A percentile compares a stretch with the other conserved stretches of the same genome.
These are phyloP conservation scores for Drosophila birchii DNA, from an alignment of 2,888 invertebrate species.

Conservation along the genomic window DNA sequence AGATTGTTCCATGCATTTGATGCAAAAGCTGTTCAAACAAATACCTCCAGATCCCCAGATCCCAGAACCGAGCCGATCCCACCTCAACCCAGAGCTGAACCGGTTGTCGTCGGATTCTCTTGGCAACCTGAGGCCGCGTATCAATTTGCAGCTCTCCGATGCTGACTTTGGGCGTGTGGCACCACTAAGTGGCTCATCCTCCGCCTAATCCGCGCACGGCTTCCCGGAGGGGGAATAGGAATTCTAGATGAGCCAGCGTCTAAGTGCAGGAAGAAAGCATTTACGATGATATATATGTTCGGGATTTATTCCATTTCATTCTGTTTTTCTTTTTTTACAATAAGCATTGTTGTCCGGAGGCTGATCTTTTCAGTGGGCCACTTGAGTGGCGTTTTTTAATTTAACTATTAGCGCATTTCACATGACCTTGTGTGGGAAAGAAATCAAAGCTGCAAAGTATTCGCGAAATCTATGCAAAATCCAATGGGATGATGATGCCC, in stretches of 20 bases:
- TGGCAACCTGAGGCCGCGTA: conserved; percentile 76
- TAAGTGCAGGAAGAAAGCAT: conserved; percentile 78
- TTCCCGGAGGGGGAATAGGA: conserved; percentile 31
- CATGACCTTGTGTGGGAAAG: conserved; percentile 56
- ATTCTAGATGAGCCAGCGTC: conserved; percentile 47
- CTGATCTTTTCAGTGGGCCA: conserved; percentile 50
- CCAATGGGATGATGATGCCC: conserved; percentile 16
- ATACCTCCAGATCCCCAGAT: conserved; percentile 4
- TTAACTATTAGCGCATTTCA: conserved; percentile 59
- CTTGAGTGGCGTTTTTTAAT: conserved; percentile 63
- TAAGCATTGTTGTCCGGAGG: conserved; percentile 29
- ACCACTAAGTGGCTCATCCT: conserved; percentile 74
- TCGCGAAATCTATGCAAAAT: conserved; percentile 23
- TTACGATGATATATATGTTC: conserved; percentile 56
- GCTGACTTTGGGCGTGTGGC: conserved; percentile 74
- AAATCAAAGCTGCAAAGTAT: background rate
- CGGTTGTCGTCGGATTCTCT: conserved; percentile 34
- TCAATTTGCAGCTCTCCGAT: conserved; percentile 63
- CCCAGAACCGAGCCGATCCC: conserved; percentile 10
- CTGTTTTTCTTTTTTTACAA: conserved; percentile 27
- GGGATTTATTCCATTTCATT: conserved; percentile 36
- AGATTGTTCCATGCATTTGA: conserved; percentile 20
- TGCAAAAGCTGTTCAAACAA: conserved; percentile 28
- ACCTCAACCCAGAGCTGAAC: conserved; percentile 21
- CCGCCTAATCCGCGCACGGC: conserved; percentile 45